Conservation (phyloP, 2,797 vertebrate genomes). For the Acanthis flammea region DNA sequence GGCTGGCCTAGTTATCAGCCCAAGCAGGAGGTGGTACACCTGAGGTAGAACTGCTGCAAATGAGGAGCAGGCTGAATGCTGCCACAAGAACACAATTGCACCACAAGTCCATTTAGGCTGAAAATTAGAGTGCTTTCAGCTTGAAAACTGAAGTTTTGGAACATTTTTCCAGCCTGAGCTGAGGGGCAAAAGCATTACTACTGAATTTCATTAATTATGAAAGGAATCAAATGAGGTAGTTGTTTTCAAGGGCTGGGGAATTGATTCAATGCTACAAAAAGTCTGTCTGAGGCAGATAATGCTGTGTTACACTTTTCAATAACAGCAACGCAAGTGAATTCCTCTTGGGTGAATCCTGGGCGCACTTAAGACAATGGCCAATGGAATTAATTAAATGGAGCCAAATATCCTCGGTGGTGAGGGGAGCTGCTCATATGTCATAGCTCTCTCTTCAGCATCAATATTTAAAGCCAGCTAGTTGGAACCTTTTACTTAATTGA, state of each 20-base stretch:
- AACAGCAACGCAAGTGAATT: constrained; percentile 34
- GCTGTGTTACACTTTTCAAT: constrained; percentile 64
- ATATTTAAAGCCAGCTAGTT: constrained; percentile 56
- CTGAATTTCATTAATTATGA: constrained; percentile 69
- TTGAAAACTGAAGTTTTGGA: constrained; percentile 37
- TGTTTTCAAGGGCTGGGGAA: constrained; percentile 65
- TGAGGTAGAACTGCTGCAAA: background rate
- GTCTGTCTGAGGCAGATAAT: constrained; percentile 70
- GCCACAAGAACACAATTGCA: background rate
- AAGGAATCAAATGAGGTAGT: constrained; percentile 64
- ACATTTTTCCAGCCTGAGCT: constrained; percentile 31
- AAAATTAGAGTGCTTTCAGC: constrained; percentile 40
- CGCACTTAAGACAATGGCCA: constrained; percentile 61
- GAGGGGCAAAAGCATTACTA: constrained; percentile 48
- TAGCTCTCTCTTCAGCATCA: constrained; percentile 21
- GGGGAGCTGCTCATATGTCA: constrained; percentile 22
- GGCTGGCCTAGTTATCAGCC: background rate
- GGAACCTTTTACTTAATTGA: constrained; percentile 58
- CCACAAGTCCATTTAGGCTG: constrained; percentile 17
- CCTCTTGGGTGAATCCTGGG: constrained; percentile 60
- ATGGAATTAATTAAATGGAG: constrained; percentile 63
- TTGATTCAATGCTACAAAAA: constrained; percentile 63
- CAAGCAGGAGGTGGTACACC: background rate
- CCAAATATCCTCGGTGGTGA: constrained; percentile 49
- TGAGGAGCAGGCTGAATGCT: background rate